Base-by-base conservation (phyloP, 2,797 vertebrate species). In the Sus cebifrons region DNA sequence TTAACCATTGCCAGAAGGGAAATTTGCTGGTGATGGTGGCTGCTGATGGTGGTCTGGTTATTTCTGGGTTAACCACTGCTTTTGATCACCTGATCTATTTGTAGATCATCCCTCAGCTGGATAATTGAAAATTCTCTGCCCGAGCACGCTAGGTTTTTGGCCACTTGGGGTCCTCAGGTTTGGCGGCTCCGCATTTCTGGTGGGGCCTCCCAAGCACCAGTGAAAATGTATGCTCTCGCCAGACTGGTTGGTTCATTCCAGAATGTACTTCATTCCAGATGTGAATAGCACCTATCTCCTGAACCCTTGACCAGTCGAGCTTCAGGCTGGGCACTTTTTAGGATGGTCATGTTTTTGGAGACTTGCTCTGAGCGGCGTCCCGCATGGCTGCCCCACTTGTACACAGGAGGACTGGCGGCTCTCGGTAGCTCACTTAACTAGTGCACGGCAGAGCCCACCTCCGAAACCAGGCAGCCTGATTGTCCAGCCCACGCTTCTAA, bases 1-100 rank as follows among this genome's bases (percentile, higher is more conserved):
- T 15, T 29, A 23, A 70, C 81, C 5, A 0, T 56, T 40, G 74
- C 81, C 9, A 0, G 67, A n/a, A 89, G 70, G 49, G n/a, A 67
- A 67, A 82, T 73, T 62, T 25, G 10, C 32, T 62, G 17, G 70
- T n/a, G 36, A 60, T 65, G 54, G 83, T 8, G 16, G 21, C 78
- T 23, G 44, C 70, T 49, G 86, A 85, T 71, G 77, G 23, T 21
- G 49, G 49, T n/a, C 36, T n/a, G 75, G 49, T 94, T 96, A 85
- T 82, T 78, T 93, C 84, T 81, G 90, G 62, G 78, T 90, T 95
- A 86, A 86, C 49, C 67, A 49, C 62, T 94, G 71, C 65, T 84
- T 92, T 96, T 92, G 89, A 96, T 96, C 68, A 92, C 71, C 40
- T 20, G 10, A 21, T 23, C 64, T 40, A 11, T 44, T 86, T 52